Evolutionary conservation across 2,888 invertebrate genomes (phyloP).

Genomic region (Tenthredo scrophulariae): DNA sequence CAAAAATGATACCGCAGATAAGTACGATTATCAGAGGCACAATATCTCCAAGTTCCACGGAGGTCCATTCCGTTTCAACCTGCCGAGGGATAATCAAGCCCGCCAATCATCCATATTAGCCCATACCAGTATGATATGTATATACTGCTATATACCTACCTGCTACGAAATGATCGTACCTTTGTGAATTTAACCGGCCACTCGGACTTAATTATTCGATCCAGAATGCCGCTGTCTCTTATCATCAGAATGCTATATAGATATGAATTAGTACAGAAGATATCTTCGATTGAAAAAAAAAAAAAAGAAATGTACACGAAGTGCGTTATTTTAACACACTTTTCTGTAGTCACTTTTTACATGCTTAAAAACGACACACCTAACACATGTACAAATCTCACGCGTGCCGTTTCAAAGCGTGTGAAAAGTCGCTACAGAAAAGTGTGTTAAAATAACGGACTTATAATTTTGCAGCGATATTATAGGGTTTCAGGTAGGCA

Average conservation of each 20-base stretch:
- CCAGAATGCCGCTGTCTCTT: slow-evolving; percentile 73
- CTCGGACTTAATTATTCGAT: slow-evolving; percentile 66
- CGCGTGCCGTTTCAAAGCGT: no score
- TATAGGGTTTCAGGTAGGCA: neutral
- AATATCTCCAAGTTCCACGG: slow-evolving; percentile 71
- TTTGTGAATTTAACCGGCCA: slow-evolving; percentile 31
- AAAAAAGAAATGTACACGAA: no score
- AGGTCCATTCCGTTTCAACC: slow-evolving; percentile 63
- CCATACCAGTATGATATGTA: neutral
- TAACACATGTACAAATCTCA: no score
- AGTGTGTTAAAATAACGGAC: no score
- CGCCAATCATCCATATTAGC: neutral
- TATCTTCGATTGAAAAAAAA: no score
- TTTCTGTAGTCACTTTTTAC: no score
- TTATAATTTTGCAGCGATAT: no score
- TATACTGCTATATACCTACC: no score
- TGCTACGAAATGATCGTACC: slow-evolving; percentile 62
- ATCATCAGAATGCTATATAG: slow-evolving; percentile 69
- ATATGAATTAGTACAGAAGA: no score
- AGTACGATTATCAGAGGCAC: slow-evolving; percentile 69
- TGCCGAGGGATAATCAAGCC: slow-evolving; percentile 55
- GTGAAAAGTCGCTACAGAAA: no score
- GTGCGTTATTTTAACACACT: no score
- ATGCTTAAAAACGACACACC: no score
- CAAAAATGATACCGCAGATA: slow-evolving; percentile 61